Evolutionary conservation across 92 coral and sea anemone species (phyloP), one percentile per base, ranked within the genome.

Genomic region (Desmophyllum pertusum): DNA sequence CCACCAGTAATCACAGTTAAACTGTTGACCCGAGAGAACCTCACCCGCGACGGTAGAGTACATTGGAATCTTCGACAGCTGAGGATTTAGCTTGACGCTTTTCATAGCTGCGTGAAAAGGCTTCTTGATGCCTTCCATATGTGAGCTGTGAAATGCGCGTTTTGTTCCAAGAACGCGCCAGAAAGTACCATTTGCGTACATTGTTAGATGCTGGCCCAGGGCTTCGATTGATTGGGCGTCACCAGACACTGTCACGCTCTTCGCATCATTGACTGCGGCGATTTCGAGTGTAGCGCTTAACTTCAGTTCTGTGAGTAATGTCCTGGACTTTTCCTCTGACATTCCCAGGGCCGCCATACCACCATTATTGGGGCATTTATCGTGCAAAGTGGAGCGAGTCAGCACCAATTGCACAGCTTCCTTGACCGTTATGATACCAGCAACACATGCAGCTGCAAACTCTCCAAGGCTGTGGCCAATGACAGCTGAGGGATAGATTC

Each of bases 401-500:
- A 95, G 59, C 10, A 95, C 93, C 53, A 95, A 45, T 39, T 89
- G 82, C 23, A 95, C 48, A 11, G 97, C 95, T 65, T 91, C 95
- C 33, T 80, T 84, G 25, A 93, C 52, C 2, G 88, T 87, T 23
- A 95, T 70, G 42, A 93, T 94, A n/a, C 92, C 90, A 1, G 94
- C 87, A 9, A 83, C 78, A 42, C 95, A 91, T 31, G 98, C 94
- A 25, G 98, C 98, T 33, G 98, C 95, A 41, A 87, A 72, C 76
- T 95, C 98, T 25, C 98, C 98, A 36, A 95, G 86, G 78, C 98
- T 95, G 66, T 95, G 98, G 0, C 98, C 98, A 45, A 95, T 73
- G 8, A 95, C 98, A 25, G 95, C 98, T 4, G 94, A 74, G 6
- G 98, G 98, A 27, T 75, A 69, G 36, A 95, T 81, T 39, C 94